These are phyloP conservation scores for Prosapia bicincta DNA, from an alignment of 2,888 invertebrate species.

Conservation along the genomic window DNA sequence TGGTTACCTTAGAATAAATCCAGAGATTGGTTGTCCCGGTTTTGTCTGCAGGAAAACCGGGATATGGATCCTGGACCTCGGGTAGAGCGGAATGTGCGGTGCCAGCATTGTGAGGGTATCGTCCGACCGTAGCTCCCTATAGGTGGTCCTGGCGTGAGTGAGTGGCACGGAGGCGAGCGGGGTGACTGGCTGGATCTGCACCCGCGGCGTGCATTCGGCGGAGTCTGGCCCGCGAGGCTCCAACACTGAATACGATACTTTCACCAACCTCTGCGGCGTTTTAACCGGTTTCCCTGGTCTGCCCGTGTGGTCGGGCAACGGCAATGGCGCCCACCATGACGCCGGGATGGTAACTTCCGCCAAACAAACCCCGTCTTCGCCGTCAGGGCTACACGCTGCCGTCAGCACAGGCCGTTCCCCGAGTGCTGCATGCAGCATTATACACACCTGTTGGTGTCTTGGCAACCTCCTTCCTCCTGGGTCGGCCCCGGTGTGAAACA, in stretches of 20 bases:
- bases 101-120: slow-evolving; percentile 81
- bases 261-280: slow-evolving; percentile 68
- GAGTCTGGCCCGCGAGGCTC: slow-evolving; percentile 62
- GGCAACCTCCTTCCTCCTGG: slow-evolving; percentile 56
- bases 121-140: slow-evolving; percentile 78
- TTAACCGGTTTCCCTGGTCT: slow-evolving; percentile 47
- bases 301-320: slow-evolving; percentile 45
- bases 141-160: slow-evolving; percentile 73
- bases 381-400: slow-evolving; percentile 90
- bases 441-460: slow-evolving; percentile 56
- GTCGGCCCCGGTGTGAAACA: slow-evolving; percentile 88
- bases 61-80: slow-evolving; percentile 83
- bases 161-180: slow-evolving; percentile 65
- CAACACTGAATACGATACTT: slow-evolving; percentile 79
- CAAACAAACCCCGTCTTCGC: slow-evolving; percentile 88
- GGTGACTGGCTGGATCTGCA: slow-evolving; percentile 66
- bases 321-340: slow-evolving; percentile 84
- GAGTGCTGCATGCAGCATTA: slow-evolving; percentile 69
- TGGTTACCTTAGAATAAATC: slow-evolving; percentile 84
- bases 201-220: slow-evolving; percentile 56
- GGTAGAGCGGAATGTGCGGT: slow-evolving; percentile 85
- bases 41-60: slow-evolving; percentile 82
- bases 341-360: slow-evolving; percentile 85
- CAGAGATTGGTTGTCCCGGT: slow-evolving; percentile 56
- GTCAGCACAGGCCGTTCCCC: slow-evolving; percentile 58